Base-by-base conservation (phyloP, 2,113 vertebrate genomes). In the Petroica traversi region DNA sequence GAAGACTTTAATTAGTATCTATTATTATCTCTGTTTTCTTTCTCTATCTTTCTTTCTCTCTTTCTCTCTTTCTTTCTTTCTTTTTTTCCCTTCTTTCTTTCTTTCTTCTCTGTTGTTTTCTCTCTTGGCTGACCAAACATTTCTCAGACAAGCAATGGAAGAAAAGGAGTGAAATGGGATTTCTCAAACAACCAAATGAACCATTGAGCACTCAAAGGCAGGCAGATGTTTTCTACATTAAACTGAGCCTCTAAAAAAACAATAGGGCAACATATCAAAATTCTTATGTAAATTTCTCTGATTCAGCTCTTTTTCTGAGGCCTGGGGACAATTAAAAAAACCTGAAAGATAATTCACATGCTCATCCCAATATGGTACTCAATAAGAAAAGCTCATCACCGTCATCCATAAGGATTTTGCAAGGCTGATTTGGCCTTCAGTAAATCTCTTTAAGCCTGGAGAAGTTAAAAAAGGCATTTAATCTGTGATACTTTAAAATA, bases 181-280 rank as follows among this genome's bases (percentile, higher is more conserved):
- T 96, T 93, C 88, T 76, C 46, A 62, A 93, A 41, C 71, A 80
- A 73, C 49, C 54, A 80, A 82, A 88, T 85, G 46, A 93, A 86
- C 71, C 94, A 85, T 24, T 52, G 54, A 94, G 36, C 33, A 54
- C 77, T 94, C 52, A 75, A 64, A 89, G 33, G 41, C 62, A 89
- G 34, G 14, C 87, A 95, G 94, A 94, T 97, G 93, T 89, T 95
- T 87, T 89, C 38, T 51, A 41, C 66, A 73, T 94, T 91, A 91
- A 87, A 82, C 34, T n/a, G 62, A 92, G 77, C 34, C 58, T 95
- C 62, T 95, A 89, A 91, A 84, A 95, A 96, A 96, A 89, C 77
- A 95, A 73, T 29, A 78, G 36, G 73, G 73, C 68, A 92, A 78
- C 52, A 85, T 82, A 89, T 89, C 67, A 89, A 89, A 89, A 95